Evolutionary conservation across 2,888 invertebrate species (phyloP), one percentile per base, ranked within the genome.

Genomic region (Physocephala rufipes): DNA sequence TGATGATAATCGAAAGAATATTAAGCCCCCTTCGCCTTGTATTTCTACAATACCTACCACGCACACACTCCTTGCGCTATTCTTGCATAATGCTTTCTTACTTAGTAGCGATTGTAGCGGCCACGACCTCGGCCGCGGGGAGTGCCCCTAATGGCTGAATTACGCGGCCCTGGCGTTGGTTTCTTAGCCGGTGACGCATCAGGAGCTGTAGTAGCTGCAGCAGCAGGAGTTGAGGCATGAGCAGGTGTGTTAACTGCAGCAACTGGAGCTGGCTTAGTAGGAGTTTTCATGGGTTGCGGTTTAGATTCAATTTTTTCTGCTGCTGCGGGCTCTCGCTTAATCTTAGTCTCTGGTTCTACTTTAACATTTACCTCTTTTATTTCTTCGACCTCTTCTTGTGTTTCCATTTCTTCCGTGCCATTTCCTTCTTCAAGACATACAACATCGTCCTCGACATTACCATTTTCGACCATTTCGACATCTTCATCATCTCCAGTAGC

Each of bases 401-500:
- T 76, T 13, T 76, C 80, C 58, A 78, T 78, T 5, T 79, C 81
- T 26, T 78, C 82, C 7, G 78, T 82, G 7, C 74, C 80, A 15
- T 73, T 81, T 12, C 82, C 78, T 1, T 75, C 76, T 81, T 82
- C 72, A 80, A 83, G 76, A 80, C 79, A 81, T 19, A 83, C 61
- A 81, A 83, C 72, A 80, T 83, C 76, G 80, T 86, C 87, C 51
- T 75, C 83, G 7, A 80, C 81, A 19, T 84, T 85, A 21, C 86
- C 85, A 59, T 86, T 84, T 16, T 87, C 87, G 59, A 76, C 77
- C 82, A 87, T 87, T 71, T 85, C 86, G 16, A 87, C 87, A 47
- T 89, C 89, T 75, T 89, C 89, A 71, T 88, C 88, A 71, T 88
- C 88, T 1, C 85, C 87, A 7, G 86, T 87, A 45, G 88, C 87